Base-by-base conservation (phyloP, 2,113 vertebrate genomes). In the Nothobranchius kuhntae region DNA sequence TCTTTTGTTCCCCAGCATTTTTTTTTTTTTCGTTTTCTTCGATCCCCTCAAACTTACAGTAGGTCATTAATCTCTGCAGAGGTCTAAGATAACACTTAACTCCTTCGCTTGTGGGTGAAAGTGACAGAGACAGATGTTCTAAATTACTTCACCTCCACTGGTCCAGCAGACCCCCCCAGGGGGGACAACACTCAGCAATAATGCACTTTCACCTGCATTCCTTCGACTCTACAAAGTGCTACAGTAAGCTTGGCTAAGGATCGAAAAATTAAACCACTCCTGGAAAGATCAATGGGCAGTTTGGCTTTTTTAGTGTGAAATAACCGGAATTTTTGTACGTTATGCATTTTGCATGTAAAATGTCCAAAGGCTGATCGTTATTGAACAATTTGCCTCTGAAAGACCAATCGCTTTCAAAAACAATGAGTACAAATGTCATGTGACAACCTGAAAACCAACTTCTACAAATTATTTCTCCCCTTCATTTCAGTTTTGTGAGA, bases 51-150 rank as follows among this genome's bases (percentile, higher is more conserved):
- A 68, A 78, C 53, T n/a, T 13, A 52, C 62, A 61, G 35, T 47
- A 73, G 59, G 46, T 69, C 80, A 84, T 88, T 81, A 63, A 86
- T 87, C 72, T 78, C 62, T 47, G 72, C 51, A 56, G 53, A 53
- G 63, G 62, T 68, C 73, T 53, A 73, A 71, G 71, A 79, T 71
- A 75, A 76, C 79, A 60, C 70, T 81, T 77, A 77, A 82, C 59
- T 81, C 76, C 26, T 64, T 53, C 61, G 67, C 30, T 74, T 63
- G 53, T 73, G 76, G 81, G 61, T 61, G 67, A 69, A 73, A 57
- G 60, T 69, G 84, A 84, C 86, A 87, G 68, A 85, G 87, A 90
- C 81, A 77, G 81, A 90, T 86, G 81, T 78, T 82, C 53, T 65
- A 73, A 86, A 88, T 86, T 68, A 86, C 70, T 77, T 82, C 73